phyloP scores from a whole-genome alignment of 2,888 invertebrate species.

The Anorthoa munda region DNA sequence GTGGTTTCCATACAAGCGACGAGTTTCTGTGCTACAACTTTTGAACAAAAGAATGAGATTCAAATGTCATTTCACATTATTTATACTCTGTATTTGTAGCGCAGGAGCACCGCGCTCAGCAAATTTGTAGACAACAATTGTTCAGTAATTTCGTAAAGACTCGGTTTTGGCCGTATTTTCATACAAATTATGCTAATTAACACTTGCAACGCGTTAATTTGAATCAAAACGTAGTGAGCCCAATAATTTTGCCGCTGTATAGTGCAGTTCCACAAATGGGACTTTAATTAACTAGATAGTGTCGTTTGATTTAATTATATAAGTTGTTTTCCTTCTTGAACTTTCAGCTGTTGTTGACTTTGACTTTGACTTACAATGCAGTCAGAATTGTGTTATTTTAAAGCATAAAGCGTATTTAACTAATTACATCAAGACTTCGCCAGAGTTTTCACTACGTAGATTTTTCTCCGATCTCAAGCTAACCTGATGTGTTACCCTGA shows the following conservation, averaged over 20 bases:
- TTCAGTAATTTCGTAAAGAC: constrained; percentile 8
- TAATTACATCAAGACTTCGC: too few species aligned
- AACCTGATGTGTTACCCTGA: not conserved
- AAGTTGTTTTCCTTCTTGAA: constrained; percentile 18
- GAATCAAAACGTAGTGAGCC: constrained; percentile 17
- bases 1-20: not conserved
- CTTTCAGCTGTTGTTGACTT: not conserved
- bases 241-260: constrained; percentile 30
- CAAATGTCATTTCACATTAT: constrained; percentile 6
- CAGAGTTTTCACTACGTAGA: not conserved
- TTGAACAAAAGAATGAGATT: not conserved
- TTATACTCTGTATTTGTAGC: not conserved
- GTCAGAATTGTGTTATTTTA: not conserved
- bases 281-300: constrained; percentile 35
- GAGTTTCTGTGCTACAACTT: not conserved
- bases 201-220: constrained; percentile 31
- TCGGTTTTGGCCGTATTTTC: constrained; percentile 26
- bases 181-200: constrained; percentile 44
- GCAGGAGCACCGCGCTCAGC: not conserved
- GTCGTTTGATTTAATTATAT: constrained; percentile 31
- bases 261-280: constrained; percentile 18
- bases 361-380: not conserved
- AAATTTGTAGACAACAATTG: constrained; percentile 16
- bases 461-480: not conserved
- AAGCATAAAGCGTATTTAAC: not conserved